phyloP scores from a whole-genome alignment of 1,140 invertebrate genomes.

The Leptinotarsa undecemlineata region DNA sequence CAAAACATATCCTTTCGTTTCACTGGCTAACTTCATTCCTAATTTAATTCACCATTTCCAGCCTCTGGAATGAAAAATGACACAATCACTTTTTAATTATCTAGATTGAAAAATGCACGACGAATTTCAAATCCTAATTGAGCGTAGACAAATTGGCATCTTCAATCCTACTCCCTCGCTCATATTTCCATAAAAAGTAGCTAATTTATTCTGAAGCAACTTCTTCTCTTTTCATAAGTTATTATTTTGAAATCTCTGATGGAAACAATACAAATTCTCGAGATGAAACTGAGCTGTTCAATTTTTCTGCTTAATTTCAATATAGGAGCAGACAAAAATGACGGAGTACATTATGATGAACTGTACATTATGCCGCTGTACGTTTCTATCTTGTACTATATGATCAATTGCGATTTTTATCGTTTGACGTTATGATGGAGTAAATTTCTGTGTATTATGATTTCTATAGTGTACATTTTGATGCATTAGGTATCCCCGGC shows the following conservation, averaged over 20 bases:
- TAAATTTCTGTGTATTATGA: too few species aligned
- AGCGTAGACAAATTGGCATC: slow-evolving; percentile 29
- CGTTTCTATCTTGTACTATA: too few species aligned
- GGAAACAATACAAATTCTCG: slow-evolving; percentile 16
- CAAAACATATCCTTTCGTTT: too few species aligned
- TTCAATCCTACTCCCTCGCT: slow-evolving; percentile 27
- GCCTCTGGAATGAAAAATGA: slow-evolving; percentile 18
- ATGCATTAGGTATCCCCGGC: too few species aligned
- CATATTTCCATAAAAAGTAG: slow-evolving; percentile 28
- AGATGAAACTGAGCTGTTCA: background rate
- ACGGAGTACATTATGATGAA: too few species aligned
- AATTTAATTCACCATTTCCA: background rate
- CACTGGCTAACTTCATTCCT: background rate
- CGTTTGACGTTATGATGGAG: too few species aligned
- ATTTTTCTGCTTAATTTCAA: background rate
- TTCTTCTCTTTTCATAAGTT: slow-evolving; percentile 24
- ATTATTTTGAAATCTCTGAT: slow-evolving; percentile 24
- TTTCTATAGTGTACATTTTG: too few species aligned
- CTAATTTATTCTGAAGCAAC: slow-evolving; percentile 27
- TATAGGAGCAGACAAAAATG: too few species aligned
- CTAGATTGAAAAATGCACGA: slow-evolving; percentile 26
- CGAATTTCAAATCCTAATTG: slow-evolving; percentile 18
- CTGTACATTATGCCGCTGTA: too few species aligned
- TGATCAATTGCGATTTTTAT: too few species aligned
- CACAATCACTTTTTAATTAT: slow-evolving; percentile 28